A percentile compares a stretch with the other conserved stretches of the same genome.
Evolutionary conservation across 92 coral and sea anemone genomes (phyloP).

Genomic region (Epizoanthus illoricatus): DNA sequence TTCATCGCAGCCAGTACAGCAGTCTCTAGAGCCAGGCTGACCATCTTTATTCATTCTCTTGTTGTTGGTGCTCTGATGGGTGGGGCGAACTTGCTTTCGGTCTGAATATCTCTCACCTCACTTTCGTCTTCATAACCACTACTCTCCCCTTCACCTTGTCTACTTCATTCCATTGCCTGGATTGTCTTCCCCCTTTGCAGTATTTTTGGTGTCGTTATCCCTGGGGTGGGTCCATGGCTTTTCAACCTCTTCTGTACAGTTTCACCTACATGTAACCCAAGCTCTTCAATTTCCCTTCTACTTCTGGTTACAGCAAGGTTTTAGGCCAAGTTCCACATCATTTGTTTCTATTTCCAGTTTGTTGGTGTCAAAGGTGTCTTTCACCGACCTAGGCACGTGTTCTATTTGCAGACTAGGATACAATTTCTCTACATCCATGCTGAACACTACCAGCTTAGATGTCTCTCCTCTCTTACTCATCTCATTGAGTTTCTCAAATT

Average conservation of each 20-base stretch:
- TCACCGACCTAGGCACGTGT: background rate
- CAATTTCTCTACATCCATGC: slow-evolving; percentile 21
- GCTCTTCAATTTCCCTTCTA: background rate
- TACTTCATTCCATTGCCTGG: background rate
- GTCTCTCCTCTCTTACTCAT: slow-evolving; percentile 18
- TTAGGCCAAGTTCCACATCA: background rate
- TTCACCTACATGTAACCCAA: background rate
- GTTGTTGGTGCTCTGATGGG: slow-evolving; percentile 3
- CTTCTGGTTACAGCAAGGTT: background rate
- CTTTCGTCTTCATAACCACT: background rate
- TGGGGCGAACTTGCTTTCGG: background rate
- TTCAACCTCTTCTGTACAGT: slow-evolving; percentile 8
- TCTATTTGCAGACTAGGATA: background rate
- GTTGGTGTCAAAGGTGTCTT: background rate
- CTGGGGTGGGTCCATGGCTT: slow-evolving; percentile 15
- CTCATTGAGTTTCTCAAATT: slow-evolving; percentile 12
- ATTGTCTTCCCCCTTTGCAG: slow-evolving; percentile 1
- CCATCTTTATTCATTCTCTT: slow-evolving; percentile 6
- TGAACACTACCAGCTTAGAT: slow-evolving; percentile 7
- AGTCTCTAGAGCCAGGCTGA: slow-evolving; percentile 3
- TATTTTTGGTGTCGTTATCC: slow-evolving; percentile 6
- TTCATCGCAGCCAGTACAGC: slow-evolving; percentile 12
- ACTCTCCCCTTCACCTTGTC: background rate
- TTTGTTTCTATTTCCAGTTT: background rate
- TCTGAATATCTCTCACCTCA: background rate